Evolutionary conservation across 2,797 vertebrate species (phyloP).

Genomic region (Betta splendens): DNA sequence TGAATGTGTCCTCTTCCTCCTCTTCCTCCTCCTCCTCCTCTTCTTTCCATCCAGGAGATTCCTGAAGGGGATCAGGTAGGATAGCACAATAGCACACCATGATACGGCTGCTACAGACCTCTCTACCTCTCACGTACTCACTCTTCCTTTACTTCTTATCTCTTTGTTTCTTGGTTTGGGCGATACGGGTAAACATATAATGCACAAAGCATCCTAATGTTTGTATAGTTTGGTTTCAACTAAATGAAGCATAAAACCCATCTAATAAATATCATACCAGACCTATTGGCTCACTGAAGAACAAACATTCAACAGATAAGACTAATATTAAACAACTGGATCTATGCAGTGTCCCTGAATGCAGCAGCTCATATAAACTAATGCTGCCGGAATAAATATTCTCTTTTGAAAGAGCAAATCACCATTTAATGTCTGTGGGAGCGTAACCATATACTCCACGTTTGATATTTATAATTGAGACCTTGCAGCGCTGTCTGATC

Average conservation of each 20-base stretch:
- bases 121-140: conserved; percentile 50
- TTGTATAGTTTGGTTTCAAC: background rate
- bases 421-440: too few species aligned
- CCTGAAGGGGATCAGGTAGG: conserved; percentile 99
- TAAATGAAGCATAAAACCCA: background rate
- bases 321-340: too few species aligned
- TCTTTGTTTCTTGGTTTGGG: conserved; percentile 38
- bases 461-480: too few species aligned
- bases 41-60: conserved; percentile 95
- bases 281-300: background rate
- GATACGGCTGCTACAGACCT: conserved; percentile 73
- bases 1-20: conserved; percentile 81
- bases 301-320: too few species aligned
- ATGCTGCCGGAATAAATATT: too few species aligned
- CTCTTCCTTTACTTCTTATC: conserved; percentile 20
- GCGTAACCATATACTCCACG: too few species aligned
- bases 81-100: conserved; percentile 70
- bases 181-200: conserved; percentile 35
- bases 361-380: too few species aligned
- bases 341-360: too few species aligned
- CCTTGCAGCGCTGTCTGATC: too few species aligned
- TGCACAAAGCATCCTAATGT: background rate
- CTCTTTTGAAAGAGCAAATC: too few species aligned
- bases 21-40: conserved; percentile 65
- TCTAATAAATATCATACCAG: background rate